phyloP scores from a whole-genome alignment of 2,113 vertebrate genomes.

The Tamias sibiricus region DNA sequence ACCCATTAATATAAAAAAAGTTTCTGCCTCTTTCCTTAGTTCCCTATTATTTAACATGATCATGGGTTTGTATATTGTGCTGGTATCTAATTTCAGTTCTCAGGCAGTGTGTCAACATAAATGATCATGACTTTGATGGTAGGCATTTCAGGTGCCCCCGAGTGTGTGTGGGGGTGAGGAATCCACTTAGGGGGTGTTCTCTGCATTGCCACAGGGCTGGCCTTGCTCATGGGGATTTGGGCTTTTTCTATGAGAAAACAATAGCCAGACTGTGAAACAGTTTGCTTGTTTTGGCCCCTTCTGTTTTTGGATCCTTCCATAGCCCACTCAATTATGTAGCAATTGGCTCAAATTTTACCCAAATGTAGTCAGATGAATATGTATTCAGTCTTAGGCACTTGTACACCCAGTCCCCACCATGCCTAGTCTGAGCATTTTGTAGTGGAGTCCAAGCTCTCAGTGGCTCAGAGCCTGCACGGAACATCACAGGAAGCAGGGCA shows the following conservation, averaged over 20 bases:
- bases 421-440: background rate
- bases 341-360: conserved; percentile 63
- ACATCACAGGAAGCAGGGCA: background rate
- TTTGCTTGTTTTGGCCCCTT: conserved; percentile 77
- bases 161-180: background rate
- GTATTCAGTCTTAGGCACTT: conserved; percentile 5
- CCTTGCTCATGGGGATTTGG: background rate
- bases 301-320: conserved; percentile 67
- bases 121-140: background rate
- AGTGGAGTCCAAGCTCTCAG: background rate
- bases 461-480: background rate
- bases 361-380: conserved; percentile 32
- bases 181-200: background rate
- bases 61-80: background rate
- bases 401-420: background rate
- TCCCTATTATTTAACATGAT: background rate
- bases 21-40: background rate
- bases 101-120: background rate
- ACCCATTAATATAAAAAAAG: background rate
- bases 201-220: background rate
- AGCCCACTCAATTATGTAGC: conserved; percentile 64
- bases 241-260: conserved; percentile 51
- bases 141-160: background rate
- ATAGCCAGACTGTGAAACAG: conserved; percentile 75
- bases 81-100: background rate